Evolutionary conservation across 2,888 invertebrate genomes (phyloP), one percentile per base, ranked within the genome.

Genomic region (Amaurobius ferox): DNA sequence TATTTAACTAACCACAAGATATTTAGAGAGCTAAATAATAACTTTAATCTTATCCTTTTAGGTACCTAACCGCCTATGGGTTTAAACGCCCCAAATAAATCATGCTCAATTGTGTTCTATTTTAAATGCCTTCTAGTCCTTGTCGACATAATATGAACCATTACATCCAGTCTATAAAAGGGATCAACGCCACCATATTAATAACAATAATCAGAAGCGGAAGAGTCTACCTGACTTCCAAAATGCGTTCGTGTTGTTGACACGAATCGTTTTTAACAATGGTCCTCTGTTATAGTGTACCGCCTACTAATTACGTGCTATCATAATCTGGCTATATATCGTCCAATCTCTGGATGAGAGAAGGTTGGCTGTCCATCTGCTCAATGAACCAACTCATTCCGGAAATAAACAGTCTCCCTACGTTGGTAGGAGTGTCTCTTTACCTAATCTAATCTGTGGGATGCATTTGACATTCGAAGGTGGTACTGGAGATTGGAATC

Each of bases 341-440:
- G 55, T 44, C 55, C 16, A 2, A 19, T 55, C 55, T 55, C 23
- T 11, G 5, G 2, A 55, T n/a, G n/a, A n/a, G 23, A 55, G 1
- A 23, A 19, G 16, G 55, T 55, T 19, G 55, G 55, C 55, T 23
- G 55, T 55, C 55, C 55, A 55, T 55, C 55, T 23, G 5, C 55
- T 55, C 23, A 55, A 55, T 55, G 55, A 23, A 23, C 55, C 55
- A 55, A 55, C 55, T 55, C 55, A 23, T 55, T 55, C 55, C 55
- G 55, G 55, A 55, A 55, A 55, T 55, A 55, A 55, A 44, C 44
- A 44, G n/a, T 55, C 55, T 55, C 55, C 11, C 35, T 35, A 35
- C 11, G 35, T 35, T 35, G 5, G 35, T 35, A 11, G 5, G 35
- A 5, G 35, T 9, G 16, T 44, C 23, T 55, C 5, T 23, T 55